Base-by-base conservation (phyloP, 2,888 invertebrate species). In the Hypomecis punctinalis region DNA sequence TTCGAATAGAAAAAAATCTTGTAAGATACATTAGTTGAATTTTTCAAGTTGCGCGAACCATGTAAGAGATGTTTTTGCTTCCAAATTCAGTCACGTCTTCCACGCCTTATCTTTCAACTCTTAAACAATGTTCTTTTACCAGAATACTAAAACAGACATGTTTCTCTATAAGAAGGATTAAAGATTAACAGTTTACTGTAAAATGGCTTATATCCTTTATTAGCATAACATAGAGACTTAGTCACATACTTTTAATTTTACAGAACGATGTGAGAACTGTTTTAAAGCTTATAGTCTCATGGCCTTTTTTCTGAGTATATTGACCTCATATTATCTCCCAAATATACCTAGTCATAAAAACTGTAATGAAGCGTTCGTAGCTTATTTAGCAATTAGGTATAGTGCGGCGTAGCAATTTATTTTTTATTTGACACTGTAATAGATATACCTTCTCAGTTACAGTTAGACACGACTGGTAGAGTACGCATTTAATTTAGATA, bases 81-180 rank as follows among this genome's bases (percentile, higher is more conserved):
- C 70, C 54, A 56, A 76, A 61, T 23, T 62, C 11, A 72, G 79
- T 80, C 81, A 82, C 79, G 81, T 79, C 74, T 66, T 40, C 62
- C 45, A 47, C 62, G 55, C 59, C 54, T 61, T 61, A 75, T 75
- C 73, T 76, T 61, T 63, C 68, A 69, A 73, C 68, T 68, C 58
- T 65, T 23, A 39, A 65, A 68, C 62, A 65, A 68, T 66, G 67
- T 51, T 72, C 67, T 73, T 66, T 74, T 67, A 67, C 56, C 61
- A n/a, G 57, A 54, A 62, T 65, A 63, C 71, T 68, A 71, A 72
- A 64, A 70, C 53, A 8, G 42, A 70, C 67, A 64, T 67, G 70
- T 70, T 76, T 71, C 58, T 45, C 45, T n/a, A 10, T 6, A 43
- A 49, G 36, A 55, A 51, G 39, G 57, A 67, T 45, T 11, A 63